Evolutionary conservation across 2,113 vertebrate genomes (phyloP), one percentile per base, ranked within the genome.

Genomic region (Sinocyclocheilus maitianheensis): DNA sequence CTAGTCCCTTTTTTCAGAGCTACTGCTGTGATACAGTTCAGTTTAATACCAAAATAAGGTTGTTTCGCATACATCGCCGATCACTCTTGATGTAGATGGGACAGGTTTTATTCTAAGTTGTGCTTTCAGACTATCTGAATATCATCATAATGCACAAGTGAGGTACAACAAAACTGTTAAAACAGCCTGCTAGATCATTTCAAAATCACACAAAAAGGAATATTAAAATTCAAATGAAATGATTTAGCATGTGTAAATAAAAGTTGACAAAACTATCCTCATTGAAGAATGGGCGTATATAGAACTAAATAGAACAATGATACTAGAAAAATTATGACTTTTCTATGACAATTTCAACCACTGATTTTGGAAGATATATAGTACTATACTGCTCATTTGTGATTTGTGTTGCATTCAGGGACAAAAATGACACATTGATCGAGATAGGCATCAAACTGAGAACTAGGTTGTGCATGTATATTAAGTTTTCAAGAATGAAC

Each of bases 1-100:
- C 51, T 40, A 63, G 83, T 79, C 80, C 65, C 16, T 58, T 53
- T 65, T 69, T 84, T 46, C 37, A 84, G 43, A 74, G 71, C 86
- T 83, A 83, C 12, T n/a, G 40, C 77, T 48, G 37, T 22, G 63
- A 12, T 77, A 74, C 46, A 26, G 63, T 84, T 67, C 60, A 65
- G 55, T 60, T 55, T 55, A 77, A 34, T 5, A 37, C 63, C 24
- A 65, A 77, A 12, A 11, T 76, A 69, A 1, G 26, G 37, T 75
- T 76, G 22, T 8, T 77, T 60, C 30, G 11, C 46, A 16, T 16
- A 51, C 34, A 34, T 62, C 67, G 46, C 16, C 24, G 18, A 55
- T 34, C 13, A 40, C 18, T 78, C 11, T 78, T 60, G 69, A 72
- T 40, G 77, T n/a, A 12, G 53, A 62, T 6, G 13, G 77, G 30